These are phyloP conservation scores for Pleuronectes platessa DNA, from an alignment of 2,113 vertebrate species.

Conservation along the genomic window DNA sequence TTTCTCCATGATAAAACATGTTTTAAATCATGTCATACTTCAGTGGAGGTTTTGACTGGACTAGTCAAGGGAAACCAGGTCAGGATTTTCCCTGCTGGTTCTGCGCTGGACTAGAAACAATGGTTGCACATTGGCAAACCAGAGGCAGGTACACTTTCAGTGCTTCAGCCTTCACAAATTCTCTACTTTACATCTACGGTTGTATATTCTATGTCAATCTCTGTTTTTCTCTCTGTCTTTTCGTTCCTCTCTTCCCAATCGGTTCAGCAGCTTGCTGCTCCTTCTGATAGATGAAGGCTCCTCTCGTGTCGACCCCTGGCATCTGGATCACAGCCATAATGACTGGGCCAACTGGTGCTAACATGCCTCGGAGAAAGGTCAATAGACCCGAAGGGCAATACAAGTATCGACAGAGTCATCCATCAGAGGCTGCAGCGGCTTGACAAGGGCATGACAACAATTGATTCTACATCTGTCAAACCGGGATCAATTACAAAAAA, in stretches of 20 bases:
- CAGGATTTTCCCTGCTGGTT: background rate
- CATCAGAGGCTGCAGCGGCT: conserved; percentile 49
- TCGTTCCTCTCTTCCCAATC: conserved; percentile 9
- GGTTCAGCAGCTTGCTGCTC: conserved; percentile 4
- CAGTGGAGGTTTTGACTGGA: background rate
- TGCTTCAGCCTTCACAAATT: background rate
- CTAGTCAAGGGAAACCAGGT: background rate
- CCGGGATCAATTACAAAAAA: conserved; percentile 71
- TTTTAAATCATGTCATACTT: background rate
- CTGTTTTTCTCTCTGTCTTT: background rate
- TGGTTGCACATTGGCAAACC: background rate
- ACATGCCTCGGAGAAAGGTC: conserved; percentile 73
- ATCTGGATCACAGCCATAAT: conserved; percentile 58
- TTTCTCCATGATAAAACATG: background rate
- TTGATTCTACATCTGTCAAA: conserved; percentile 66
- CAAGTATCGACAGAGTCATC: conserved; percentile 65
- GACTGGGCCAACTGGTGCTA: conserved; percentile 58
- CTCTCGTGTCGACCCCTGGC: conserved; percentile 42
- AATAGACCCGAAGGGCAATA: conserved; percentile 63
- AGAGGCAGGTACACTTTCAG: background rate
- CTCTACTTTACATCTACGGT: background rate
- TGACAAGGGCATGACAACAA: conserved; percentile 46
- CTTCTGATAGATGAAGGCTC: conserved; percentile 40
- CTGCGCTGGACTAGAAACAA: no score
- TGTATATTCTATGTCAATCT: background rate